Evolutionary conservation across 2,888 invertebrate species (phyloP).

Genomic region (Nematopogon swammerdamellus): DNA sequence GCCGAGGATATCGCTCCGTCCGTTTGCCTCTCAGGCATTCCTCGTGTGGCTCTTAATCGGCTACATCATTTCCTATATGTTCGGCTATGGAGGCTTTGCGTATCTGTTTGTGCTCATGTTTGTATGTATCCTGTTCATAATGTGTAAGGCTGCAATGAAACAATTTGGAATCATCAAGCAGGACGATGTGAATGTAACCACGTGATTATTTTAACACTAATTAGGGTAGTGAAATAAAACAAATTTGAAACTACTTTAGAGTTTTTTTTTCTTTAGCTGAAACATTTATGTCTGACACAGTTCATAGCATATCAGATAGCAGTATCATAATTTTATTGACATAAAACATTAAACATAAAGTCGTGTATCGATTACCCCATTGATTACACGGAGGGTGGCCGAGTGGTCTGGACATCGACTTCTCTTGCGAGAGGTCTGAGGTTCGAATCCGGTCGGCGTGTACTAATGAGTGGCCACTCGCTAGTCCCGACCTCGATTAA

Average conservation of each 20-base stretch:
- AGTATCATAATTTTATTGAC: too few species aligned
- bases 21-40: constrained; percentile 62
- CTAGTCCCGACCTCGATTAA: too few species aligned
- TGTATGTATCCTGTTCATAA: constrained; percentile 44
- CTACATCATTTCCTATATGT: constrained; percentile 44
- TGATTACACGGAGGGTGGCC: too few species aligned
- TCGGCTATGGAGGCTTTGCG: constrained; percentile 49
- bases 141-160: constrained; percentile 43
- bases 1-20: constrained; percentile 64
- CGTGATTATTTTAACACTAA: neutral
- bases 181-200: constrained; percentile 6
- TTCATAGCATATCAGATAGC: too few species aligned
- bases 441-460: too few species aligned
- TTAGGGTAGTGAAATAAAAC: neutral
- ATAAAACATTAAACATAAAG: too few species aligned
- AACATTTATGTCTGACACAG: too few species aligned
- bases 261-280: too few species aligned
- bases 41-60: constrained; percentile 52
- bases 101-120: constrained; percentile 42
- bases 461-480: too few species aligned
- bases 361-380: too few species aligned
- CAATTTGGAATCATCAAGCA: constrained; percentile 23
- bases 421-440: too few species aligned
- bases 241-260: neutral
- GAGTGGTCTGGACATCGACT: too few species aligned